Conservation (phyloP, 2,113 vertebrate species). For the Vanacampus margaritifer region DNA sequence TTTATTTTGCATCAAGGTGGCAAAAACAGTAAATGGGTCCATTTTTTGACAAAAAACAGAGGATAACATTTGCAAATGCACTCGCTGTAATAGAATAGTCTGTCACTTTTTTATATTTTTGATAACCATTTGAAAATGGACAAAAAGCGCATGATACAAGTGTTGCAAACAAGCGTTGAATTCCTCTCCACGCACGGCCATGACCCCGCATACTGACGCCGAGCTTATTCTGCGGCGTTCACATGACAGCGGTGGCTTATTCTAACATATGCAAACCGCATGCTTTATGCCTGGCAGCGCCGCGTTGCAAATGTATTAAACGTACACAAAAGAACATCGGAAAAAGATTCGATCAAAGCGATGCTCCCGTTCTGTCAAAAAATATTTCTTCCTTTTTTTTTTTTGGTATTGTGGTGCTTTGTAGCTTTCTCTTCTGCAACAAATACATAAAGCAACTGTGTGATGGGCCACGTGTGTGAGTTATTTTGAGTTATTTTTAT, state of each 20-base stretch:
- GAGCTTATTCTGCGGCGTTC: background rate
- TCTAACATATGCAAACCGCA: background rate
- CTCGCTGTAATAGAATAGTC: background rate
- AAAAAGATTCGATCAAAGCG: slow-evolving; percentile 1
- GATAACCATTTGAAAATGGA: background rate
- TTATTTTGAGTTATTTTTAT: background rate
- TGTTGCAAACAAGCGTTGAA: background rate
- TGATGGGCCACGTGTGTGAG: background rate
- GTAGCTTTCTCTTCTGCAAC: background rate
- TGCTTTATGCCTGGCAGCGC: background rate
- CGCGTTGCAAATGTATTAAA: background rate
- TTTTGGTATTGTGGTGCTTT: background rate
- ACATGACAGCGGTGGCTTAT: background rate
- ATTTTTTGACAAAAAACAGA: too few relatives aligned
- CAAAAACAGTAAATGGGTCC: too few relatives aligned
- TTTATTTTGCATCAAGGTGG: too few relatives aligned
- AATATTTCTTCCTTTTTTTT: background rate
- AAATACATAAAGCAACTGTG: background rate
- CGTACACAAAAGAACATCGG: background rate
- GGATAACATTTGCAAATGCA: background rate
- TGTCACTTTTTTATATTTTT: background rate
- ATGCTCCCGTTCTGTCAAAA: slow-evolving; percentile 5
- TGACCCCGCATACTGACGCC: background rate
- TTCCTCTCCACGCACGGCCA: background rate
- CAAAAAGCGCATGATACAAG: background rate